Conservation (phyloP, 2,797 vertebrate genomes). For the Pseudomugil gertrudae region DNA sequence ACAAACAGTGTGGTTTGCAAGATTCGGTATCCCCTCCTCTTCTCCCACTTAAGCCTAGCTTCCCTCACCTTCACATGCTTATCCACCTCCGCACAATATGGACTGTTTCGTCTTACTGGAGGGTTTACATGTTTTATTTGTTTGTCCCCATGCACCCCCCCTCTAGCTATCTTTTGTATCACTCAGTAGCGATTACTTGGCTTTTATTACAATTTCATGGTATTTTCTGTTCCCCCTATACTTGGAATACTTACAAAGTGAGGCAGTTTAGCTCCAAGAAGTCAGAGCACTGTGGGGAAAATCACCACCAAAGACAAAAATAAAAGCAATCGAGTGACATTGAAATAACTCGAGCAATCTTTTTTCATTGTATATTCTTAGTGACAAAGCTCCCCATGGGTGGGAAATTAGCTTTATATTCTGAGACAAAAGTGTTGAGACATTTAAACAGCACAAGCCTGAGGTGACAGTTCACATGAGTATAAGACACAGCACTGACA, state of each 20-base stretch:
- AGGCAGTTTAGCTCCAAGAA: constrained; percentile 9
- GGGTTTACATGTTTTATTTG: constrained; percentile 29
- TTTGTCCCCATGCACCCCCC: constrained; percentile 13
- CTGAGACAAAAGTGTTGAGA: constrained; percentile 50
- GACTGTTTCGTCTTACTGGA: constrained; percentile 56
- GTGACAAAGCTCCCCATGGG: constrained; percentile 49
- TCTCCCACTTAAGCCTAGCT: constrained; percentile 57
- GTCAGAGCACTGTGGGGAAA: constrained; percentile 13
- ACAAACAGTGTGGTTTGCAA: constrained; percentile 67
- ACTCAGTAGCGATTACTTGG: not conserved
- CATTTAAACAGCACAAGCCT: constrained; percentile 44
- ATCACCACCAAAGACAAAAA: constrained; percentile 13
- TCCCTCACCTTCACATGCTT: constrained; percentile 64
- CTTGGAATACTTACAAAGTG: constrained; percentile 7
- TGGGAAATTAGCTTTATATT: constrained; percentile 56
- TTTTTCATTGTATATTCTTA: constrained; percentile 44
- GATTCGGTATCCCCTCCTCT: constrained; percentile 42
- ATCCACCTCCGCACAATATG: constrained; percentile 79
- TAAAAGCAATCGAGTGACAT: constrained; percentile 18
- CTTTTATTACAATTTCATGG: constrained; percentile 15
- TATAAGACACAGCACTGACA: constrained; percentile 38
- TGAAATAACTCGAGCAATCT: constrained; percentile 11
- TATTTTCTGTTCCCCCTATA: constrained; percentile 10
- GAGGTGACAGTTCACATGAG: constrained; percentile 57
- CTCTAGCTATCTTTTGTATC: constrained; percentile 12